Base-by-base conservation (phyloP, 2,888 invertebrate species). In the Ornithoptera priamus region DNA sequence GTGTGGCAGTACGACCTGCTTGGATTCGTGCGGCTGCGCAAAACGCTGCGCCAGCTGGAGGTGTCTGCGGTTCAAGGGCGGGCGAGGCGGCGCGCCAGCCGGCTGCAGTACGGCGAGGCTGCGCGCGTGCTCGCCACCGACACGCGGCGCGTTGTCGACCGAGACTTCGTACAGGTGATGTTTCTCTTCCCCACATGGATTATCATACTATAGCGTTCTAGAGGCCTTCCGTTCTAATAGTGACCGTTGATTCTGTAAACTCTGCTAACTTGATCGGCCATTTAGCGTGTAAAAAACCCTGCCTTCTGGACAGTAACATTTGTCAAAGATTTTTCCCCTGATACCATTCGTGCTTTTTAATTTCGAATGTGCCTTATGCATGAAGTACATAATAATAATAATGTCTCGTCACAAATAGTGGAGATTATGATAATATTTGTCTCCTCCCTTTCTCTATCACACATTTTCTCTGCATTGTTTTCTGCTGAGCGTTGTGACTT, bases 1-100 rank as follows among this genome's bases (percentile, higher is more conserved):
- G 50, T 50, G 50, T 50, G 50, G 50, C 50, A 50, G 15, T 50
- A 50, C 50, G 50, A 50, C 18, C 61, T 93, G 15, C 75, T 90
- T 0, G 92, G 92, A 1, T 86, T 90, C 78, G 86, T 85, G 17
- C 85, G 90, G 0, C 84, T 93, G 18, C 85, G 92, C 70, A 80
- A 79, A 39, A 72, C 81, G 0, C 76, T 92, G 30, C 71, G 73
- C 2, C 73, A 75, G 6, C 75, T 91, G 30, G 87, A 88, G 22
- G 77, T 92, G 69, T 89, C 91, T 0, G 80, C 89, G 0, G 74
- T 89, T 62, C 50, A 82, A 76, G 70, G 73, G 73, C 36, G 68
- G 68, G 60, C 64, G 50, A 65, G 39, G 56, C 62, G 68, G 36
- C 64, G 67, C 63, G 67, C 65, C 72, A 74, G 57, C 42, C 72